Evolutionary conservation across 2,797 vertebrate species (phyloP), one percentile per base, ranked within the genome.

Genomic region (Premnoplex brunnescens): DNA sequence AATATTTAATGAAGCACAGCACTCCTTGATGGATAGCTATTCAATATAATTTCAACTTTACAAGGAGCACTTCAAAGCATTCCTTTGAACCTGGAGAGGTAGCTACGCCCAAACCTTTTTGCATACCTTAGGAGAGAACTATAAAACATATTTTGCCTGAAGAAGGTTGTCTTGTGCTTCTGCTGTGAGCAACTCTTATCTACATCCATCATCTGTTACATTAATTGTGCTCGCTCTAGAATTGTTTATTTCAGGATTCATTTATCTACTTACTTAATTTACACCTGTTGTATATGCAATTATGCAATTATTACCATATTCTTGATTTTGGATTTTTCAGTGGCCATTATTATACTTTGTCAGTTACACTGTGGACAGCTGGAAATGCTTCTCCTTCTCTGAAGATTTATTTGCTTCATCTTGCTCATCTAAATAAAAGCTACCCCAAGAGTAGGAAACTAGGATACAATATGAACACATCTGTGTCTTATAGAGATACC

Each of bases 191-290:
- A 89, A 11, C 17, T 36, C 24, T 55, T 89, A 41, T 54, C 41
- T 60, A 7, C 0, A 1, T 27, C 43, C 81, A 14, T 86, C 51
- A 69, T 66, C 58, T 84, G 37, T 87, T 77, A 37, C 58, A 84
- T 74, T 93, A 81, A 69, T 69, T 88, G 30, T 48, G 18, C 18
- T 89, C 37, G 15, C 37, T 80, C 43, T 37, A 88, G 21, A 10
- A 12, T 36, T 79, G 30, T 51, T 86, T 91, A 60, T 80, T 93
- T 88, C 68, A 89, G 55, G 68, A 24, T 95, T 93, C 72, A 66
- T 94, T 85, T 82, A 79, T 32, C 55, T 74, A 30, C 44, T 81
- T 84, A 84, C 16, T 91, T 78, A 36, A 90, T 95, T 84, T 88
- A 68, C 48, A 94, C 43, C 51, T 69, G 39, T 55, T 88, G n/a